phyloP scores from a whole-genome alignment of 2,113 vertebrate species.

The Thamnaconus septentrionalis region DNA sequence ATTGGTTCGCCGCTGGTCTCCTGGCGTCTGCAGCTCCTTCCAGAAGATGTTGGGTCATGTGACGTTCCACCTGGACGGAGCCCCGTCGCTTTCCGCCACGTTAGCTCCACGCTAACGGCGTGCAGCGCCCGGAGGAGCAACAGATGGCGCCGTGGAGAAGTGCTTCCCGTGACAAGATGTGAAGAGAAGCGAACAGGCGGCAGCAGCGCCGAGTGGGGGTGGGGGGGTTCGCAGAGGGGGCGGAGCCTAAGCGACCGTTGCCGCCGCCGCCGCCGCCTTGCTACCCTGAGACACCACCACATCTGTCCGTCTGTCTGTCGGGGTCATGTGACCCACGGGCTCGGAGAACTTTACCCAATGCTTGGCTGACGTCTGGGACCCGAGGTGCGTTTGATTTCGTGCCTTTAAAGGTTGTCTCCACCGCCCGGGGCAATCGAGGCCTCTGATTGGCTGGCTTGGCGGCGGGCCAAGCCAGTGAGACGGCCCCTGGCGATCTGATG shows the following conservation, averaged over 20 bases:
- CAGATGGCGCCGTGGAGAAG: conserved; percentile 44
- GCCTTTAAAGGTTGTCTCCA: conserved; percentile 29
- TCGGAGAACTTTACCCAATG: not conserved
- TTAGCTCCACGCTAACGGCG: not conserved
- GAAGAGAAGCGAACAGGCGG: conserved; percentile 44
- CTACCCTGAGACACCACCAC: not conserved
- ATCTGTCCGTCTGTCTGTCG: not conserved
- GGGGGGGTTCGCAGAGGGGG: conserved; percentile 22
- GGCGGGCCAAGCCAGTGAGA: conserved; percentile 33
- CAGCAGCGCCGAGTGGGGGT: not conserved
- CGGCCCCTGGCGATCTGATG: conserved; percentile 19
- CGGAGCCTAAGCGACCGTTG: not conserved
- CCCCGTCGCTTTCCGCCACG: not conserved
- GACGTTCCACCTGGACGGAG: too few species aligned
- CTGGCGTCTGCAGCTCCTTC: too few species aligned
- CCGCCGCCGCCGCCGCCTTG: not conserved
- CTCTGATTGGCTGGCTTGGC: conserved; percentile 44
- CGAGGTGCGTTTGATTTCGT: not conserved
- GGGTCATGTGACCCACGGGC: not conserved
- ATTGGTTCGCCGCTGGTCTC: too few species aligned
- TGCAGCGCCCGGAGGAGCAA: conserved; percentile 2
- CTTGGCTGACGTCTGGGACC: not conserved
- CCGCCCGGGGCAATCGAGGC: conserved; percentile 35
- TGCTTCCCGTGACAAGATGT: conserved; percentile 38
- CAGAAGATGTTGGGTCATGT: too few species aligned